These are phyloP conservation scores for Omphaloscelis lunosa DNA, from an alignment of 2,888 invertebrate genomes.

Conservation along the genomic window DNA sequence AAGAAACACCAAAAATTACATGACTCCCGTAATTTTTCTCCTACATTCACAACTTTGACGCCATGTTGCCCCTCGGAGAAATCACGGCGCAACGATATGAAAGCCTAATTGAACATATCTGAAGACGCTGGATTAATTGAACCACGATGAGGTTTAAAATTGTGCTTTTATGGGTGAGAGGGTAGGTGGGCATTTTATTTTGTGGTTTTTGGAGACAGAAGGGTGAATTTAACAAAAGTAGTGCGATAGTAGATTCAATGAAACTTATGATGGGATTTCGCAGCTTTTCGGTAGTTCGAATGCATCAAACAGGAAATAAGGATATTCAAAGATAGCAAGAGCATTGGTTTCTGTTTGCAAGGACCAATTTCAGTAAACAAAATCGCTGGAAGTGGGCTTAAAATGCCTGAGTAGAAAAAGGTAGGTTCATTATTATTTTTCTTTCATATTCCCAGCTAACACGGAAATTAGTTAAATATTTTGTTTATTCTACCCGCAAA, in stretches of 20 bases:
- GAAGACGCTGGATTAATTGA: slow-evolving; percentile 63
- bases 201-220: neutral
- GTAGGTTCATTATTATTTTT: slow-evolving; percentile 2
- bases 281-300: no score
- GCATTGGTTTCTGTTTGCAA: neutral
- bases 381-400: neutral
- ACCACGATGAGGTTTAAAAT: slow-evolving; percentile 61
- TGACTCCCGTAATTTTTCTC: slow-evolving; percentile 47
- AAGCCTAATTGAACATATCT: slow-evolving; percentile 67
- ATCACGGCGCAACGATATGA: slow-evolving; percentile 62
- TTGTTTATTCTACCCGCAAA: slow-evolving; percentile 55
- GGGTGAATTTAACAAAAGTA: neutral
- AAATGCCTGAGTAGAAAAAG: neutral
- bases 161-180: slow-evolving; percentile 26
- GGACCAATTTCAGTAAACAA: neutral
- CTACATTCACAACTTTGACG: slow-evolving; percentile 29
- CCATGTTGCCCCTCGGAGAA: slow-evolving; percentile 66
- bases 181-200: slow-evolving; percentile 10
- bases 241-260: neutral
- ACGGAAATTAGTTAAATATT: slow-evolving; percentile 37
- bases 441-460: slow-evolving; percentile 26
- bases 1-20: slow-evolving; percentile 20
- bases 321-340: neutral
- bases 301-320: neutral
- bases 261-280: no score